Evolutionary conservation across 2,797 vertebrate genomes (phyloP).

Genomic region (Sciurus vulgaris): DNA sequence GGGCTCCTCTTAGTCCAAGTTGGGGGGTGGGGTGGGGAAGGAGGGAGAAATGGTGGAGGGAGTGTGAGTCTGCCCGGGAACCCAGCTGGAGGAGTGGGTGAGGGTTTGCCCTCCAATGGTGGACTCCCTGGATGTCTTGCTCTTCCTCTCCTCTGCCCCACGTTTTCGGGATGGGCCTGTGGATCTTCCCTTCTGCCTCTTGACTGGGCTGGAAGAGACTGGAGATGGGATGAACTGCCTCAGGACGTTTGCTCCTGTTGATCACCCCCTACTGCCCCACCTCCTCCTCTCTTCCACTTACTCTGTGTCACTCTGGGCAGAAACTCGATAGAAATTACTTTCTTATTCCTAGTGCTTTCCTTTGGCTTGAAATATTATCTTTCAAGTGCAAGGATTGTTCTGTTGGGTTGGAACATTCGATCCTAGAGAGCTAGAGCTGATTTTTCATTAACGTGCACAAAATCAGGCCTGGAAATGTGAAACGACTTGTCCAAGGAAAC

Average conservation of each 20-base stretch:
- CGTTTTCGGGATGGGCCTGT: not conserved
- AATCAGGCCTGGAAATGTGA: slow-evolving; percentile 26
- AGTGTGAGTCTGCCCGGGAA: slow-evolving; percentile 20
- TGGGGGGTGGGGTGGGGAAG: not conserved
- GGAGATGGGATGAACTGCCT: not conserved
- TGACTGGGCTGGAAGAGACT: not conserved
- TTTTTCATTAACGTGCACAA: not conserved
- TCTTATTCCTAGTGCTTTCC: slow-evolving; percentile 33
- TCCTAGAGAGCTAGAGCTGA: not conserved
- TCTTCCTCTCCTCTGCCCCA: not conserved
- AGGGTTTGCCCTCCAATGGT: slow-evolving; percentile 30
- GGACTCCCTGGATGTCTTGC: not conserved
- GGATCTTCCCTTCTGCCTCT: not conserved
- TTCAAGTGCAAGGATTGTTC: not conserved
- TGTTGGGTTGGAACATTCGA: not conserved
- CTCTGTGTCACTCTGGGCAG: not conserved
- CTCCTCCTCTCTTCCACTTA: not conserved
- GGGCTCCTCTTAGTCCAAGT: slow-evolving; percentile 64
- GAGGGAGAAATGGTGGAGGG: not conserved
- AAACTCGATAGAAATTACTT: not conserved
- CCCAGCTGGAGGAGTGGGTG: slow-evolving; percentile 19
- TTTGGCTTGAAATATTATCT: slow-evolving; percentile 18
- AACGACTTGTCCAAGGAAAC: slow-evolving; percentile 30
- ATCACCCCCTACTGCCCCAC: not conserved
- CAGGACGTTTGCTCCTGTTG: not conserved